Conservation (phyloP, 2,797 vertebrate species). For the Pseudomugil tenellus region DNA sequence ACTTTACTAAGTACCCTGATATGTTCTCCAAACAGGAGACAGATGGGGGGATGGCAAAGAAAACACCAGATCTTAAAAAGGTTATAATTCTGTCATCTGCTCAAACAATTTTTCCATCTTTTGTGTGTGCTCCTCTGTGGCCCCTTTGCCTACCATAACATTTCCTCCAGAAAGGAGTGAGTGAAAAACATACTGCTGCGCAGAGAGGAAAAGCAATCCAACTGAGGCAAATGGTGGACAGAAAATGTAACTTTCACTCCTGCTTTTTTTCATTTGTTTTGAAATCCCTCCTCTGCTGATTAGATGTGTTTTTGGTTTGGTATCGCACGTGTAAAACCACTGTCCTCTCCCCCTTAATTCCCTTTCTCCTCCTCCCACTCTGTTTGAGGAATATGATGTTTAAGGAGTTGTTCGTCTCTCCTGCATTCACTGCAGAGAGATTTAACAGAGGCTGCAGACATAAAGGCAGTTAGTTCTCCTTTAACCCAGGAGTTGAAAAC, state of each 20-base stretch:
- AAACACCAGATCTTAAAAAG: conserved; percentile 47
- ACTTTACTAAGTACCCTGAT: conserved; percentile 22
- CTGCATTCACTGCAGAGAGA: conserved; percentile 39
- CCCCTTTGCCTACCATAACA: conserved; percentile 21
- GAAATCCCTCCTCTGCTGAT: conserved; percentile 53
- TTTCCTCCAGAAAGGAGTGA: conserved; percentile 48
- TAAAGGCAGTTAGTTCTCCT: conserved; percentile 18
- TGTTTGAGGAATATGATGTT: conserved; percentile 69
- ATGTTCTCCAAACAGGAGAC: conserved; percentile 31
- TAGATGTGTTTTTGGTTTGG: conserved; percentile 59
- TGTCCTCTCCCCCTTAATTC: conserved; percentile 37
- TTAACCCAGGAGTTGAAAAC: conserved; percentile 22
- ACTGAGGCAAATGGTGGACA: conserved; percentile 33
- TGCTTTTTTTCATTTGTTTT: conserved; percentile 59
- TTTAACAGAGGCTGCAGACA: conserved; percentile 25
- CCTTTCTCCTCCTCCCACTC: conserved; percentile 21
- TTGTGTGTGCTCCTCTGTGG: conserved; percentile 13
- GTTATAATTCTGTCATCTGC: conserved; percentile 63
- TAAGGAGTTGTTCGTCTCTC: conserved; percentile 55
- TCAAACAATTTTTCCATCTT: conserved; percentile 48
- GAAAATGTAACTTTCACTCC: conserved; percentile 42
- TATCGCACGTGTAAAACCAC: conserved; percentile 32
- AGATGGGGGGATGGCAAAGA: conserved; percentile 24
- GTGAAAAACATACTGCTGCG: conserved; percentile 18
- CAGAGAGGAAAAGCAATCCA: conserved; percentile 51